Percentiles rank a stretch among this genome's conserved stretches.
These are phyloP conservation scores for Chelmon rostratus DNA, from an alignment of 2,797 vertebrate species.

Conservation along the genomic window DNA sequence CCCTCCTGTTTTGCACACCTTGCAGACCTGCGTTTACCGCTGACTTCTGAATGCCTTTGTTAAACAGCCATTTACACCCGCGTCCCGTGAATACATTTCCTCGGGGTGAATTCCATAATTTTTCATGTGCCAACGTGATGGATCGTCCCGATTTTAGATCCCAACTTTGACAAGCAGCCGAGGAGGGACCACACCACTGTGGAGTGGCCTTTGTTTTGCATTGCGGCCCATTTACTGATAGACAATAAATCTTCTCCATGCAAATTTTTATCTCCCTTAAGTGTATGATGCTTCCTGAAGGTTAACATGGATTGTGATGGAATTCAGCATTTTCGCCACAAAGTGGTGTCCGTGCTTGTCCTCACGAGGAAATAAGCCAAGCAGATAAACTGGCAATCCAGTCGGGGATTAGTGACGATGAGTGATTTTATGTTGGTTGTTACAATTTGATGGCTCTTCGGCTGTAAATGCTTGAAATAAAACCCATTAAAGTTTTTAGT, in stretches of 20 bases:
- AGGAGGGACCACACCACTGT: conserved; percentile 64
- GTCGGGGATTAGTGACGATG: conserved; percentile 76
- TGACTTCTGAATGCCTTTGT: conserved; percentile 85
- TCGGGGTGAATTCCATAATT: conserved; percentile 83
- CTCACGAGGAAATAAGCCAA: conserved; percentile 60
- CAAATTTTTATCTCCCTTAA: conserved; percentile 83
- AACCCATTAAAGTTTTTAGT: conserved; percentile 81
- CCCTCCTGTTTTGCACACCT: conserved; percentile 61
- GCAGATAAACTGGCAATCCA: conserved; percentile 74
- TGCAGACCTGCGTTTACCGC: conserved; percentile 70
- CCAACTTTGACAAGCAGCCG: conserved; percentile 85
- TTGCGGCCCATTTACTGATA: conserved; percentile 80
- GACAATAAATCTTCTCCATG: conserved; percentile 88
- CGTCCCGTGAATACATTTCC: conserved; percentile 81
- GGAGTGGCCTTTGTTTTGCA: conserved; percentile 83
- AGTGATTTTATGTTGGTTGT: conserved; percentile 81
- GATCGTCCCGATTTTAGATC: conserved; percentile 87
- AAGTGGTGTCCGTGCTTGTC: conserved; percentile 54
- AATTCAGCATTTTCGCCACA: conserved; percentile 72
- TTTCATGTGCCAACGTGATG: conserved; percentile 86
- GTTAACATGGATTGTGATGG: conserved; percentile 82
- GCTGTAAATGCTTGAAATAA: conserved; percentile 79
- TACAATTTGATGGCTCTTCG: conserved; percentile 80
- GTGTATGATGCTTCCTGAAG: conserved; percentile 84
- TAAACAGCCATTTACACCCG: conserved; percentile 76